These are phyloP conservation scores for Brachypodius melanocephalos DNA, from an alignment of 2,113 vertebrate species.

Conservation along the genomic window DNA sequence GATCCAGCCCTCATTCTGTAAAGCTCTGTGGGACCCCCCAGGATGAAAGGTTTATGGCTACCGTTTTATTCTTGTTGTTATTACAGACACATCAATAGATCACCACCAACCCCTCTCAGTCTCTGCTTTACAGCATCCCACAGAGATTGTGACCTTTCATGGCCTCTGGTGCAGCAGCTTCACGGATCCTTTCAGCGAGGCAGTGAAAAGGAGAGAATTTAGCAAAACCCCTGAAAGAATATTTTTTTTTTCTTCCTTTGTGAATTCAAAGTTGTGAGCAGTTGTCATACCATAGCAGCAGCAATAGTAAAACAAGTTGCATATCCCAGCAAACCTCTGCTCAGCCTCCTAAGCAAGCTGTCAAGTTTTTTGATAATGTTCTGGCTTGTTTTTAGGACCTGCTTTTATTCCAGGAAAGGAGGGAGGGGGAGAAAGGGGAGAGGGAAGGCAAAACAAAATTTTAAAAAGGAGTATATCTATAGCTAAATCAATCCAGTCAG, in stretches of 20 bases:
- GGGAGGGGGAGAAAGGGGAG: background rate
- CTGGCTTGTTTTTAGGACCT: constrained; percentile 17
- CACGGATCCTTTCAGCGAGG: constrained; percentile 47
- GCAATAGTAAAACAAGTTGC: constrained; percentile 51
- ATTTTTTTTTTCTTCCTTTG: background rate
- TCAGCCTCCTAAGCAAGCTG: constrained; percentile 23
- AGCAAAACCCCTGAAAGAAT: constrained; percentile 60
- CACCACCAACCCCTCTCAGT: constrained; percentile 60
- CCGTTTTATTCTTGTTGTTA: constrained; percentile 66
- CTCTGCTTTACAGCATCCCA: constrained; percentile 68
- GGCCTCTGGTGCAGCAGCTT: constrained; percentile 58
- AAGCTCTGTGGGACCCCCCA: constrained; percentile 66
- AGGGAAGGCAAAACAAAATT: background rate
- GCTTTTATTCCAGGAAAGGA: constrained; percentile 46
- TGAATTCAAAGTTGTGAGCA: constrained; percentile 45
- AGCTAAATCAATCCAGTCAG: constrained; percentile 57
- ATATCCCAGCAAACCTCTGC: constrained; percentile 38
- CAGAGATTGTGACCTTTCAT: constrained; percentile 61
- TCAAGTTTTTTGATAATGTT: constrained; percentile 38
- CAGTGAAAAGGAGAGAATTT: constrained; percentile 62
- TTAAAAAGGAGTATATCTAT: background rate
- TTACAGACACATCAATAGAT: constrained; percentile 67
- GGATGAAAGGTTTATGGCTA: constrained; percentile 69
- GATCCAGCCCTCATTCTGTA: background rate
- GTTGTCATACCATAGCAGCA: background rate